Conservation (phyloP, 2,888 invertebrate genomes). For the Yponomeuta evonymella region DNA sequence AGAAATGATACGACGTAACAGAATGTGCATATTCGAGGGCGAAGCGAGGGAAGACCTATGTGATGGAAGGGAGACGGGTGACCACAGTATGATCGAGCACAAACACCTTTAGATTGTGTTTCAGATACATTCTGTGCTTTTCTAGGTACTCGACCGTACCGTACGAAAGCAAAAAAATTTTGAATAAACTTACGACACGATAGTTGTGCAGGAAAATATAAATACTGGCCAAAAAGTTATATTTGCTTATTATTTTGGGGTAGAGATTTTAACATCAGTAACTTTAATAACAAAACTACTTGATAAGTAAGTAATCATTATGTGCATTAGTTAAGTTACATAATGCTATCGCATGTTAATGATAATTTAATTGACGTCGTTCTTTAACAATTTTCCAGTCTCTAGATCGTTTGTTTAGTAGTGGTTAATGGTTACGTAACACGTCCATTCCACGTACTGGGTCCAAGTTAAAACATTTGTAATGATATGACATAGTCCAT, state of each 20-base stretch:
- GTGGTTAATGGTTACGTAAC: conserved; percentile 2
- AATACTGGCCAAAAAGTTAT: neutral
- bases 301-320: neutral
- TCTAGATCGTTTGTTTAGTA: too few species aligned
- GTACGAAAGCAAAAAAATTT: neutral
- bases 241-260: neutral
- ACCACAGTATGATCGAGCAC: conserved; percentile 17
- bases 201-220: too few species aligned
- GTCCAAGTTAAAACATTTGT: neutral
- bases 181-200: too few species aligned
- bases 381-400: neutral
- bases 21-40: conserved; percentile 67
- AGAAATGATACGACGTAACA: conserved; percentile 75
- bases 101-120: neutral
- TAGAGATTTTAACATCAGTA: neutral
- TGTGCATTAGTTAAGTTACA: neutral
- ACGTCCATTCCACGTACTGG: neutral
- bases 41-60: conserved; percentile 37
- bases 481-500: neutral
- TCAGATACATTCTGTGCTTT: neutral
- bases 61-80: neutral
- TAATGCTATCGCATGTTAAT: neutral
- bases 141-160: neutral
- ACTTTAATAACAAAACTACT: neutral
- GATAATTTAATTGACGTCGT: conserved; percentile 10